phyloP scores from a whole-genome alignment of 2,888 invertebrate genomes.

The Scrobipalpa atriplicella region DNA sequence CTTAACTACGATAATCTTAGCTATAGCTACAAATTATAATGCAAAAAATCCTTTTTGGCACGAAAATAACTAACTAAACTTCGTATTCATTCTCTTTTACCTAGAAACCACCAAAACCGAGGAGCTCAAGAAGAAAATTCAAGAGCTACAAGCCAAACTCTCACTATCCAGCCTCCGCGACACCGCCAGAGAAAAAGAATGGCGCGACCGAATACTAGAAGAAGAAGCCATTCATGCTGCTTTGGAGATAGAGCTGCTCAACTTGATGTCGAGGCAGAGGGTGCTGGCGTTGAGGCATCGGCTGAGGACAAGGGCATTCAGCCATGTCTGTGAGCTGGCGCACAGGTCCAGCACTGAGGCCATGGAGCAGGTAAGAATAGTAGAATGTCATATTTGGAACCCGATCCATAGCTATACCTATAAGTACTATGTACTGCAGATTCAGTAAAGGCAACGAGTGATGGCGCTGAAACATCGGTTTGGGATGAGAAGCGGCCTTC shows the following conservation, averaged over 20 bases:
- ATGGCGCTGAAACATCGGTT: too few relatives aligned
- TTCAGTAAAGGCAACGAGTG: too few relatives aligned
- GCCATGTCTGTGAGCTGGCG: conserved; percentile 61
- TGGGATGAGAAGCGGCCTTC: too few relatives aligned
- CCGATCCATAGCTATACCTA: too few relatives aligned
- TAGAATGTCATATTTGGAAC: too few relatives aligned
- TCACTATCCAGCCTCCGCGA: conserved; percentile 56
- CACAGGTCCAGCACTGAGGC: conserved; percentile 69
- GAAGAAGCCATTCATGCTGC: conserved; percentile 39
- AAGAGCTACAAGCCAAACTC: conserved; percentile 76
- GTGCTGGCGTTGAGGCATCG: conserved; percentile 63
- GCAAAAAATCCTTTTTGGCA: too few relatives aligned
- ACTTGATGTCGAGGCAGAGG: conserved; percentile 57
- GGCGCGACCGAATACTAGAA: conserved; percentile 53
- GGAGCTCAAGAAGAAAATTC: conserved; percentile 85
- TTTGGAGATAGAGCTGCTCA: conserved; percentile 48
- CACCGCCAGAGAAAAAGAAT: conserved; percentile 60
- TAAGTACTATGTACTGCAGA: too few relatives aligned
- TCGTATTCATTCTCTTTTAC: background rate
- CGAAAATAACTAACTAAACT: background rate
- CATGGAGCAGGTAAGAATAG: conserved; percentile 51
- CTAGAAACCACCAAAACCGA: conserved; percentile 80
- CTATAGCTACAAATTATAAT: too few relatives aligned
- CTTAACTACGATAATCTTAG: too few relatives aligned
- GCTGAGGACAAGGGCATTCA: conserved; percentile 58